Evolutionary conservation across 2,888 invertebrate species (phyloP), one percentile per base, ranked within the genome.

Genomic region (Helleia helle): DNA sequence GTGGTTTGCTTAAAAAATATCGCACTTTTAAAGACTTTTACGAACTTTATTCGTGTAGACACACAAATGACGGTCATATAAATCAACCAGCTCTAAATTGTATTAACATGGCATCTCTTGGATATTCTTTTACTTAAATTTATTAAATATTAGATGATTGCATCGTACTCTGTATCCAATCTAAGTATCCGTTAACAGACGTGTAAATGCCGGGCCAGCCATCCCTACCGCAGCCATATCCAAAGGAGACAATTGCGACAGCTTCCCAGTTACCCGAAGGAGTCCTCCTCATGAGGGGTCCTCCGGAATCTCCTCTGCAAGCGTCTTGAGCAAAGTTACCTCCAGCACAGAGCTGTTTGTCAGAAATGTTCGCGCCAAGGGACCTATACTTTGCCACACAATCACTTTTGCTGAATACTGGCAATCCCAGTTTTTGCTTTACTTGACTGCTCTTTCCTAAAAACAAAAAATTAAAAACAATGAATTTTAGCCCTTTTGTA

Each of bases 291-390:
- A 93, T 93, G 3, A 93, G 69, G 0, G 93, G 93, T 2, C 93
- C 93, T 0, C 93, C 93, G 0, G 92, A 92, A 54, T 93, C 93
- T 0, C 93, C 93, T 9, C 68, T 85, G 55, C 93, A 94, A 0
- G 93, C 89, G 56, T 93, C 93, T 54, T 89, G 86, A 2, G 87
- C 86, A 41, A 75, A 85, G 25, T 84, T 81, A 0, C 93, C 91
- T 2, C 93, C 93, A 6, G 91, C 92, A 56, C 93, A 93, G 1
- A 93, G 57, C 55, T 91, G 91, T 11, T 76, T 84, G 0, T 85
- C 71, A 0, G 77, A 79, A 18, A 90, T 59, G 1, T 62, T 58
- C 0, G 89, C 84, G 0, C 80, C 81, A 3, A 86, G 65, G 0
- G 62, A 53, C 7, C 65, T 62, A 53, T 89, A 88, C 34, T 88